phyloP scores from a whole-genome alignment of 2,113 vertebrate genomes.

The Aphyosemion australe region DNA sequence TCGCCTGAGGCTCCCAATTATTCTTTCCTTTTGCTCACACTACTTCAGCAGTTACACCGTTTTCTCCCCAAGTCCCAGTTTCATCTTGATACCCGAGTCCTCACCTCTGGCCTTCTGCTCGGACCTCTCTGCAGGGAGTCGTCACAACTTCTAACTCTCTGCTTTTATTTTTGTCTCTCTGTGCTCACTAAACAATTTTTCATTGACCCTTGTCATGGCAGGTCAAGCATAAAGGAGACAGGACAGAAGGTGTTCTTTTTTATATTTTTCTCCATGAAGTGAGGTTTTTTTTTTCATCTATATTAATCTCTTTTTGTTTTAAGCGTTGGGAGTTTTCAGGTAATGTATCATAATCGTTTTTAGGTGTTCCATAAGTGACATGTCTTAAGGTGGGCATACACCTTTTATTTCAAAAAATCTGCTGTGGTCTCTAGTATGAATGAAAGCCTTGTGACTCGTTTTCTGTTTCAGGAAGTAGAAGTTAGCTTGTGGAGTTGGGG shows the following conservation, averaged over 20 bases:
- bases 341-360: too few relatives aligned
- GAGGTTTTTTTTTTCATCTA: neutral
- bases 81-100: conserved; percentile 15
- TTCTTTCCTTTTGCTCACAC: conserved; percentile 17
- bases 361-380: too few relatives aligned
- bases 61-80: conserved; percentile 33
- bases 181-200: conserved; percentile 29
- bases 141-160: neutral
- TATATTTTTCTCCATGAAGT: neutral
- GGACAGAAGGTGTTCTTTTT: conserved; percentile 9
- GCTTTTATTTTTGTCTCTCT: conserved; percentile 23
- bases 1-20: conserved; percentile 8
- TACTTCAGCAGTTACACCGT: conserved; percentile 2
- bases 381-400: too few relatives aligned
- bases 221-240: conserved; percentile 21
- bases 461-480: too few relatives aligned
- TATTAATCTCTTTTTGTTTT: too few relatives aligned
- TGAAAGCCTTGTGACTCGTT: too few relatives aligned
- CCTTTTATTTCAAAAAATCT: too few relatives aligned
- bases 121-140: conserved; percentile 23
- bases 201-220: conserved; percentile 25
- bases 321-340: too few relatives aligned
- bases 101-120: conserved; percentile 10
- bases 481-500: too few relatives aligned
- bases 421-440: too few relatives aligned